Evolutionary conservation across 1,140 invertebrate species (phyloP).

Genomic region (Panulirus ornatus): DNA sequence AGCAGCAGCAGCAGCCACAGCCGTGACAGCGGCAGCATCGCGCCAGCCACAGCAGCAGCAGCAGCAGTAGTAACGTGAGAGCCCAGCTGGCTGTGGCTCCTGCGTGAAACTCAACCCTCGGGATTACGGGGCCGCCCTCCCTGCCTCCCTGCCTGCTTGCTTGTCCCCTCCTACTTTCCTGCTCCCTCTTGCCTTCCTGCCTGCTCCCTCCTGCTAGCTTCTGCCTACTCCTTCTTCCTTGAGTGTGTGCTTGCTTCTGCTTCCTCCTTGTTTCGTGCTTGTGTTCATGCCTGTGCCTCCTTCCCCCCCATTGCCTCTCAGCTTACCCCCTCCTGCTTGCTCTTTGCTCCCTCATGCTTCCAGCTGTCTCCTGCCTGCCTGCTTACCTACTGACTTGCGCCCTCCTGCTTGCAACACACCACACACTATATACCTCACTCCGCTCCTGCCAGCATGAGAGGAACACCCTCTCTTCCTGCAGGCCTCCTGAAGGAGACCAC

Average conservation of each 20-base stretch:
- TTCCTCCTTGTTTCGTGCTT: neutral
- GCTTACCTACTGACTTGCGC: neutral
- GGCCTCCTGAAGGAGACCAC: no score
- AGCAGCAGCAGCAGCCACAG: neutral
- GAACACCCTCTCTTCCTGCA: no score
- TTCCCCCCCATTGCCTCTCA: neutral
- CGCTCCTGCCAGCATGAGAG: no score
- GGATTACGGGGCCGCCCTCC: conserved; percentile 32
- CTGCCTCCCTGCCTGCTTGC: neutral
- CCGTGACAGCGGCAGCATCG: neutral
- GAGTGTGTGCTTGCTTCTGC: neutral
- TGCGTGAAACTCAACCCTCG: conserved; percentile 46
- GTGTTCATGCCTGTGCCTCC: neutral
- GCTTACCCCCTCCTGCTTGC: neutral
- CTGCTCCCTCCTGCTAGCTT: conserved; percentile 18
- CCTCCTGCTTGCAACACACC: no score
- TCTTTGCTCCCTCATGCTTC: neutral
- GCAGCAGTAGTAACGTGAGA: conserved; percentile 17
- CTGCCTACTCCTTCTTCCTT: neutral
- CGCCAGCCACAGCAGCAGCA: neutral
- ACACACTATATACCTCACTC: no score
- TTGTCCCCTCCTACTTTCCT: neutral
- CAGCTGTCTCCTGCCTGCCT: neutral
- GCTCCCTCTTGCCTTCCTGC: conserved; percentile 12
- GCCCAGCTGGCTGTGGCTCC: conserved; percentile 34